Conservation (phyloP, 2,888 invertebrate genomes). For the Pycnomerus fuliginosus region DNA sequence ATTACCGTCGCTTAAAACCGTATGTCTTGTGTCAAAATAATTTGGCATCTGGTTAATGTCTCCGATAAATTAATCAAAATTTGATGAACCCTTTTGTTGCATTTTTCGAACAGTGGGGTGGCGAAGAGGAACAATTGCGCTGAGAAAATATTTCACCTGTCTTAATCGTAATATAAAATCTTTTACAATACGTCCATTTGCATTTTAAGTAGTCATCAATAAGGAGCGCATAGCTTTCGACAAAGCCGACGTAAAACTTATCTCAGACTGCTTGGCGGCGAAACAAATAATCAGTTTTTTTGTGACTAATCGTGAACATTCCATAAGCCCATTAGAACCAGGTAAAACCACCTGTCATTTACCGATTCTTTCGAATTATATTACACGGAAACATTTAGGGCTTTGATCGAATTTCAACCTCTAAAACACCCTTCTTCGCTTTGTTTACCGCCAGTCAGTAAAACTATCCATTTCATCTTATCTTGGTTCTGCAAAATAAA, state of each 20-base stretch:
- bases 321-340: constrained; percentile 26
- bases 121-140: constrained; percentile 26
- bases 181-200: constrained; percentile 27
- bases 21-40: constrained; percentile 20
- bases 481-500: no score
- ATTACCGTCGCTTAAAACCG: constrained; percentile 19
- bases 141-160: constrained; percentile 27
- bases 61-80: neutral
- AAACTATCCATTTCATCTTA: no score
- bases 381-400: no score
- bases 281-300: constrained; percentile 26
- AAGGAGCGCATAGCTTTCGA: constrained; percentile 24
- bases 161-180: constrained; percentile 22
- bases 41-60: constrained; percentile 2
- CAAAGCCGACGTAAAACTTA: constrained; percentile 26
- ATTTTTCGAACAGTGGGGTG: no score
- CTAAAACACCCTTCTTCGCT: no score
- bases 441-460: no score
- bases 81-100: no score
- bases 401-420: no score
- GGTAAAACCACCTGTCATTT: constrained; percentile 26
- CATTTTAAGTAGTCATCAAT: constrained; percentile 28
- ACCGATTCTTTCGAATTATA: no score
- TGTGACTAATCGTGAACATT: constrained; percentile 23
- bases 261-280: constrained; percentile 28